These are phyloP conservation scores for Sylvilagus floridanus DNA, from an alignment of 2,797 vertebrate species.

Conservation along the genomic window DNA sequence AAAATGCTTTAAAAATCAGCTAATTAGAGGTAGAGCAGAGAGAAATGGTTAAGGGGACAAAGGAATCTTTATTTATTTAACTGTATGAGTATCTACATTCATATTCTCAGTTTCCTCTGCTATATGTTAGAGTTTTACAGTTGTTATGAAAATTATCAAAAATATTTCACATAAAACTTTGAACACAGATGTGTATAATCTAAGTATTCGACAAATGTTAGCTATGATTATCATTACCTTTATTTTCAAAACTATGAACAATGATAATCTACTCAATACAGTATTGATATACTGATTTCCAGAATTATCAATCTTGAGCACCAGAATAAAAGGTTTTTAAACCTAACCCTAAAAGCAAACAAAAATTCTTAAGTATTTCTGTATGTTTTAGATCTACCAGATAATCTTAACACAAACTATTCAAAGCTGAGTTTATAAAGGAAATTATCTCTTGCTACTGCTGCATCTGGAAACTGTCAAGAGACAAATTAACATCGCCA, in stretches of 20 bases:
- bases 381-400: slow-evolving; percentile 33
- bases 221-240: slow-evolving; percentile 23
- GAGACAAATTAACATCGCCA: slow-evolving; percentile 61
- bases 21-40: neutral
- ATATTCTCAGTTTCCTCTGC: slow-evolving; percentile 31
- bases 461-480: slow-evolving; percentile 55
- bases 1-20: slow-evolving; percentile 22
- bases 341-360: slow-evolving; percentile 27
- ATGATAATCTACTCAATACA: neutral
- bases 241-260: slow-evolving; percentile 51
- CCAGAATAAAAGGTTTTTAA: slow-evolving; percentile 37
- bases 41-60: slow-evolving; percentile 35
- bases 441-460: slow-evolving; percentile 56
- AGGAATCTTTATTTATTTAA: neutral
- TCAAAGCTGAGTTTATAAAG: slow-evolving; percentile 63
- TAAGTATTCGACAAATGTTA: slow-evolving; percentile 13
- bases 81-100: slow-evolving; percentile 39
- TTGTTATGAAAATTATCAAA: slow-evolving; percentile 48
- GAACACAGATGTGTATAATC: slow-evolving; percentile 13
- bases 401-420: slow-evolving; percentile 54
- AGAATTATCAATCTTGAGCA: slow-evolving; percentile 45
- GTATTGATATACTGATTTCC: neutral
- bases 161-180: slow-evolving; percentile 46
- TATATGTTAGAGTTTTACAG: neutral
- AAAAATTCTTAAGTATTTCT: slow-evolving; percentile 22